Evolutionary conservation across 2,797 vertebrate genomes (phyloP).

Genomic region (Nyctibius grandis): DNA sequence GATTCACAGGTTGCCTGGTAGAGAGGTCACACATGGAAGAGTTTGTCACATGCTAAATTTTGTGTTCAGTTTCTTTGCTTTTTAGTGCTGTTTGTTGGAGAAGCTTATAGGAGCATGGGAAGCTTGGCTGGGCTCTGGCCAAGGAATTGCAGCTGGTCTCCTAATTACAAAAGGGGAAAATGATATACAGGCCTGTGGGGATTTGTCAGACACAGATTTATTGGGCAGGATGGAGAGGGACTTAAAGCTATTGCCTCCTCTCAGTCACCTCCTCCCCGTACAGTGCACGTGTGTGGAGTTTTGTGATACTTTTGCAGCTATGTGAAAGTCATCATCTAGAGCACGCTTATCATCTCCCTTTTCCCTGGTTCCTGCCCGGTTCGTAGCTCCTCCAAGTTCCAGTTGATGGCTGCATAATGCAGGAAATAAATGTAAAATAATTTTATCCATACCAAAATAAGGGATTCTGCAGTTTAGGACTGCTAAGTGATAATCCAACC

Average conservation of each 20-base stretch:
- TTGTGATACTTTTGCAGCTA: not conserved
- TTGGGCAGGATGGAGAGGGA: conserved; percentile 40
- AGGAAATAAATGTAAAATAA: not conserved
- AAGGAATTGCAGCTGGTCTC: conserved; percentile 46
- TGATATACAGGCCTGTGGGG: conserved; percentile 27
- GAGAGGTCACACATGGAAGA: conserved; percentile 40
- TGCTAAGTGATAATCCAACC: not conserved
- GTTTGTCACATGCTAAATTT: conserved; percentile 36
- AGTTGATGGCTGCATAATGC: not conserved
- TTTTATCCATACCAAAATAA: not conserved
- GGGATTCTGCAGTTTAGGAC: not conserved
- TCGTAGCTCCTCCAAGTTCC: not conserved
- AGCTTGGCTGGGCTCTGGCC: conserved; percentile 16
- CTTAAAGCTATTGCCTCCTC: not conserved
- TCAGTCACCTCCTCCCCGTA: not conserved
- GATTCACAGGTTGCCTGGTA: conserved; percentile 55
- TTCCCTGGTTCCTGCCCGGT: not conserved
- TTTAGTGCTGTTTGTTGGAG: not conserved
- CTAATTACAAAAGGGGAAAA: conserved; percentile 47
- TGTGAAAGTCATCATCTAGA: not conserved
- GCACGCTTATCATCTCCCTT: not conserved
- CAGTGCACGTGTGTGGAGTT: not conserved
- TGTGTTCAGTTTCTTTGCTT: conserved; percentile 6
- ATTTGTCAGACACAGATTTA: conserved; percentile 47
- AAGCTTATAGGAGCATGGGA: not conserved